These are phyloP conservation scores for Campaea margaritaria DNA, from an alignment of 2,888 invertebrate genomes.

Conservation along the genomic window DNA sequence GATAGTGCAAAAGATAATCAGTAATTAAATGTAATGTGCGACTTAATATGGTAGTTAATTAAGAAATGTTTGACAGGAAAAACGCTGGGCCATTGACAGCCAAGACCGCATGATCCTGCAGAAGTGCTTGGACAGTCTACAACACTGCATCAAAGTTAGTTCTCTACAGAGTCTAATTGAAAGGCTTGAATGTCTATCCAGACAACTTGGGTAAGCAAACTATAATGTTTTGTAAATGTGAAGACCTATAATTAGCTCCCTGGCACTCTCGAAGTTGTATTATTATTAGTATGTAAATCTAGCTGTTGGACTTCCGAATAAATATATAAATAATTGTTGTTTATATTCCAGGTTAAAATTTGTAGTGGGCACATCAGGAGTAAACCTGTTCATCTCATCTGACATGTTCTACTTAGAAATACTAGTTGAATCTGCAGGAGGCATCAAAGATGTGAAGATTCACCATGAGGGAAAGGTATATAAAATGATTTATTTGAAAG, in stretches of 20 bases:
- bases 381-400: constrained; percentile 95
- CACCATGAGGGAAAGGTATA: constrained; percentile 94
- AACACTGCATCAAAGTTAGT: constrained; percentile 97
- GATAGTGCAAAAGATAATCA: too few species aligned
- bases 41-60: neutral
- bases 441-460: constrained; percentile 94
- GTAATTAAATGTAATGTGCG: too few species aligned
- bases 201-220: constrained; percentile 91
- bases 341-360: constrained; percentile 89
- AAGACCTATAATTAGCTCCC: too few species aligned
- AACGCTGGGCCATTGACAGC: constrained; percentile 94
- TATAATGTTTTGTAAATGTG: too few species aligned
- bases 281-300: too few species aligned
- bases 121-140: constrained; percentile 95
- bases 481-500: neutral
- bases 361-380: constrained; percentile 92
- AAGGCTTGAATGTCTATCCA: constrained; percentile 94
- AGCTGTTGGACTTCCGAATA: too few species aligned
- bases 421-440: constrained; percentile 92
- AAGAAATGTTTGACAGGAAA: constrained; percentile 87
- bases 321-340: too few species aligned
- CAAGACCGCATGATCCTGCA: constrained; percentile 94
- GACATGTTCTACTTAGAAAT: constrained; percentile 99
- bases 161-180: constrained; percentile 96
- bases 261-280: too few species aligned